A percentile compares a stretch with the other conserved stretches of the same genome.
phyloP scores from a whole-genome alignment of 2,113 vertebrate genomes.

The Eidolon helvum region DNA sequence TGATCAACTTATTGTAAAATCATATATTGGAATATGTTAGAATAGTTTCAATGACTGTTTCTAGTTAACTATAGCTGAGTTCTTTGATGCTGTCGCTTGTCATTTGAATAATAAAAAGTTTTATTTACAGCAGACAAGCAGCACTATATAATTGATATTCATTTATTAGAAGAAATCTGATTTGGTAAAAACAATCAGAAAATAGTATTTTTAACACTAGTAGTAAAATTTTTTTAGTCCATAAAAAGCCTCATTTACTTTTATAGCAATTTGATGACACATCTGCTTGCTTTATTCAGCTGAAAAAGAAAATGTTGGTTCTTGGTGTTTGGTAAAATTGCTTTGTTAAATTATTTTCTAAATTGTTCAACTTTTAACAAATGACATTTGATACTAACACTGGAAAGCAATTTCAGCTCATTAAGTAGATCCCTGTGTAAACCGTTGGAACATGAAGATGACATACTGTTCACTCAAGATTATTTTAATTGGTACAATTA shows the following conservation, averaged over 20 bases:
- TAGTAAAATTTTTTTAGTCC: slow-evolving; percentile 85
- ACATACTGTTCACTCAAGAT: slow-evolving; percentile 97
- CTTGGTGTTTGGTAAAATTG: slow-evolving; percentile 88
- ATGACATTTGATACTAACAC: slow-evolving; percentile 95
- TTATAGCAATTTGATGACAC: slow-evolving; percentile 89
- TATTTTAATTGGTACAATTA: slow-evolving; percentile 99
- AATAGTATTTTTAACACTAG: slow-evolving; percentile 81
- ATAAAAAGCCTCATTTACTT: slow-evolving; percentile 89
- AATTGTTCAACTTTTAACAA: slow-evolving; percentile 94
- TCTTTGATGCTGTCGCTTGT: slow-evolving; percentile 67
- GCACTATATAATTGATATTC: slow-evolving; percentile 74
- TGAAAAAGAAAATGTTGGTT: slow-evolving; percentile 87
- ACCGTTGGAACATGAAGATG: slow-evolving; percentile 97
- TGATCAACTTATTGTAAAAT: slow-evolving; percentile 22
- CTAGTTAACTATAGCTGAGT: neutral
- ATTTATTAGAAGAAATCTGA: slow-evolving; percentile 83
- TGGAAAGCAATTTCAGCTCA: slow-evolving; percentile 94
- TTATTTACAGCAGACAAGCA: slow-evolving; percentile 79
- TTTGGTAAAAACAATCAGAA: slow-evolving; percentile 83
- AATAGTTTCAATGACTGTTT: neutral
- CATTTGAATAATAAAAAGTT: slow-evolving; percentile 74
- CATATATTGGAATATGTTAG: neutral
- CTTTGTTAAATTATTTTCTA: slow-evolving; percentile 90
- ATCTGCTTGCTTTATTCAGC: slow-evolving; percentile 89
- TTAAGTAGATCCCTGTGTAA: slow-evolving; percentile 95